Evolutionary conservation across 1,140 invertebrate species (phyloP).

Genomic region (Drepana arcuata): DNA sequence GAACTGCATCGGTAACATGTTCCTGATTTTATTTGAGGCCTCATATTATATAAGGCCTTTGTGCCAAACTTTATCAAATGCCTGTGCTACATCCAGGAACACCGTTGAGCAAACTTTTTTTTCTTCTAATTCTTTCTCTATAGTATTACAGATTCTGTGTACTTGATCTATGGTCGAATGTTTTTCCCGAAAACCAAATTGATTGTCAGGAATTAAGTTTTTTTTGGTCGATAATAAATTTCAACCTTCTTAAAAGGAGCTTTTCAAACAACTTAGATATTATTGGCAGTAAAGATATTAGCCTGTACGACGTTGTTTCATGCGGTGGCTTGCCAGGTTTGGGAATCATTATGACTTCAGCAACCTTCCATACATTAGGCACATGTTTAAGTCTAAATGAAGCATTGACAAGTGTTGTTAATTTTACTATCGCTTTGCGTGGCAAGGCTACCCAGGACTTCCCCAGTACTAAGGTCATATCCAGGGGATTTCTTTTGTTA

Average conservation of each 20-base stretch:
- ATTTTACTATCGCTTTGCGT: conserved; percentile 4
- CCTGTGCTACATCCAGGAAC: conserved; percentile 1
- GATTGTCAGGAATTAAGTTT: conserved; percentile 24
- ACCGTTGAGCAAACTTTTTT: conserved; percentile 4
- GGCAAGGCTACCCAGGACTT: conserved; percentile 4
- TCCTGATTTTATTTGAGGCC: not conserved
- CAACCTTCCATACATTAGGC: conserved; percentile 33
- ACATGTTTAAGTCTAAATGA: conserved; percentile 13
- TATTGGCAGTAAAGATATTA: conserved; percentile 29
- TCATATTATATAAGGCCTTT: no score
- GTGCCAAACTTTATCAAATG: no score
- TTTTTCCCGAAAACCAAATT: conserved; percentile 34
- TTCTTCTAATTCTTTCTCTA: conserved; percentile 10
- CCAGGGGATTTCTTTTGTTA: conserved; percentile 5
- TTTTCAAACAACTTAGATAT: conserved; percentile 35
- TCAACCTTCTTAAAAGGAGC: conserved; percentile 28
- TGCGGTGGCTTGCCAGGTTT: conserved; percentile 33
- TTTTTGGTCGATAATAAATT: conserved; percentile 9
- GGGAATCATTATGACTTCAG: conserved; percentile 31
- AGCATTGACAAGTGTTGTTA: conserved; percentile 2
- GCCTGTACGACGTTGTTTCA: conserved; percentile 24
- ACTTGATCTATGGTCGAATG: conserved; percentile 28
- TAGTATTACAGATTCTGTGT: conserved; percentile 15
- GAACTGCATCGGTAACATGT: conserved; percentile 5
- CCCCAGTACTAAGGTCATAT: conserved; percentile 7